phyloP scores from a whole-genome alignment of 2,797 vertebrate genomes.

The Sternarchorhynchus goeldii region DNA sequence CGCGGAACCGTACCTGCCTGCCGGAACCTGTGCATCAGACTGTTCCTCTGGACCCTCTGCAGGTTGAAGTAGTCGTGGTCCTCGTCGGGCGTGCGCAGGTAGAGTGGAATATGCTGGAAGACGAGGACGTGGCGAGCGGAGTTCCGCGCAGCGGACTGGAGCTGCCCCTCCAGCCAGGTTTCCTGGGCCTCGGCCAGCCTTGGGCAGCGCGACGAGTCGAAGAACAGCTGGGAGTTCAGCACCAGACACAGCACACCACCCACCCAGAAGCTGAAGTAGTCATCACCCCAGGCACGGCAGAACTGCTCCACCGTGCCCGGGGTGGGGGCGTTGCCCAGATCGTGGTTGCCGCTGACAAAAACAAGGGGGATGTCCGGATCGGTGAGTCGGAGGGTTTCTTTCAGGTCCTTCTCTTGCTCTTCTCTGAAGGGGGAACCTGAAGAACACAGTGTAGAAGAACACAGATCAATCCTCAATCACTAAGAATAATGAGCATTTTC shows the following conservation, averaged over 20 bases:
- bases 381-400: slow-evolving; percentile 73
- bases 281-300: slow-evolving; percentile 87
- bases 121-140: slow-evolving; percentile 82
- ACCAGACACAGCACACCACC: slow-evolving; percentile 92
- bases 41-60: slow-evolving; percentile 74
- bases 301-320: slow-evolving; percentile 79
- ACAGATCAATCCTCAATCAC: no score
- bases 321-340: slow-evolving; percentile 89
- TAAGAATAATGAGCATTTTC: no score
- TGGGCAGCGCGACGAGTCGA: slow-evolving; percentile 82
- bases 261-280: slow-evolving; percentile 97
- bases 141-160: slow-evolving; percentile 70
- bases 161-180: slow-evolving; percentile 86
- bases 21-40: slow-evolving; percentile 83
- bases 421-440: slow-evolving; percentile 82
- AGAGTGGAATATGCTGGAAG: slow-evolving; percentile 96
- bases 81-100: slow-evolving; percentile 81
- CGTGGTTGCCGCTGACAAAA: slow-evolving; percentile 96
- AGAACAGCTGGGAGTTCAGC: slow-evolving; percentile 93
- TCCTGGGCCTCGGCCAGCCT: slow-evolving; percentile 85
- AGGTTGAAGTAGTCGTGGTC: slow-evolving; percentile 94
- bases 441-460: slow-evolving; percentile 9
- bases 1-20: slow-evolving; percentile 75
- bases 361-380: slow-evolving; percentile 85
- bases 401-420: slow-evolving; percentile 86